Evolutionary conservation across 2,113 vertebrate species (phyloP).

Genomic region (Thryonomys swinderianus): DNA sequence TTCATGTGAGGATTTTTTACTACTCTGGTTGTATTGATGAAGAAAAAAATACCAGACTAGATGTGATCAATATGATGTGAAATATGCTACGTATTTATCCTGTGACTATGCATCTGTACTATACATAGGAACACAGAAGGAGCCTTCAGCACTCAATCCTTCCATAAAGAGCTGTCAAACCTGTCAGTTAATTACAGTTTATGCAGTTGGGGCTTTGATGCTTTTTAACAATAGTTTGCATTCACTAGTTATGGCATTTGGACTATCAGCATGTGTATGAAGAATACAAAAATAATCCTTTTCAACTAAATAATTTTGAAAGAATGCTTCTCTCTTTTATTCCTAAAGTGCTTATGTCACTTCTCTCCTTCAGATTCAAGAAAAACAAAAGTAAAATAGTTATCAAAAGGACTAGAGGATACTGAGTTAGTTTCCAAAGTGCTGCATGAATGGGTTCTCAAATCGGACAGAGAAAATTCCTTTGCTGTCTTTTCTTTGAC

Average conservation of each 20-base stretch:
- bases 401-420: constrained; percentile 39
- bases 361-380: constrained; percentile 38
- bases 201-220: constrained; percentile 51
- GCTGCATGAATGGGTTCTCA: neutral
- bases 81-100: constrained; percentile 68
- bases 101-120: constrained; percentile 56
- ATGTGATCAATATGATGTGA: constrained; percentile 68
- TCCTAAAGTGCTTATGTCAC: constrained; percentile 56
- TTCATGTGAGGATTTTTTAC: constrained; percentile 60
- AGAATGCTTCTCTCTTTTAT: neutral
- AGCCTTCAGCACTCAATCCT: constrained; percentile 45
- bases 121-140: constrained; percentile 58
- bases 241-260: constrained; percentile 68
- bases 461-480: neutral
- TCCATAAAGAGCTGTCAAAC: constrained; percentile 76
- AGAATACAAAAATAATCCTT: constrained; percentile 77
- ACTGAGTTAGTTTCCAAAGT: constrained; percentile 24
- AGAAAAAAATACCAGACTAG: constrained; percentile 20
- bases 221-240: constrained; percentile 76
- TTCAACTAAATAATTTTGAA: constrained; percentile 73
- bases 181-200: constrained; percentile 78
- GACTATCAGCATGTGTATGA: constrained; percentile 45
- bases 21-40: constrained; percentile 1
- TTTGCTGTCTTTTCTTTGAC: neutral
- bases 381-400: constrained; percentile 60